A percentile compares a stretch with the other conserved stretches of the same genome.
Evolutionary conservation across 1,140 invertebrate genomes (phyloP).

Genomic region (Aricia agestis): DNA sequence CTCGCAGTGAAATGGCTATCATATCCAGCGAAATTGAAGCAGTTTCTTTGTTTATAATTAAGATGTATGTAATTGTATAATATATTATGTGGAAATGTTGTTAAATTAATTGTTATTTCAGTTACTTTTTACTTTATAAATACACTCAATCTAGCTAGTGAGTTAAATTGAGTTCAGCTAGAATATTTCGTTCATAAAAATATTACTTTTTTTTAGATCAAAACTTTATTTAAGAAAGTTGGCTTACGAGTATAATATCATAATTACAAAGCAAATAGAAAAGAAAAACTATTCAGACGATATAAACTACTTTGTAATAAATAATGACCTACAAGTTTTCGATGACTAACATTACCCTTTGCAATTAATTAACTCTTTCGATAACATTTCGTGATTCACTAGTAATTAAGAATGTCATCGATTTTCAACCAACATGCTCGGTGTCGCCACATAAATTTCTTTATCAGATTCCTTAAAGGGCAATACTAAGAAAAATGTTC

Average conservation of each 20-base stretch:
- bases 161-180: no score
- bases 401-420: slow-evolving; percentile 3
- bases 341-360: neutral
- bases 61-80: neutral
- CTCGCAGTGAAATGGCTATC: neutral
- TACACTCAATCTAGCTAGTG: no score
- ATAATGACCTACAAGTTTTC: neutral
- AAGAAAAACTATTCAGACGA: no score
- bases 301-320: no score
- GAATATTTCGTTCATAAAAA: no score
- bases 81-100: neutral
- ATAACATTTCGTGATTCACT: neutral
- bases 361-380: neutral
- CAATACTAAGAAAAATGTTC: neutral
- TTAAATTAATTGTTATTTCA: no score
- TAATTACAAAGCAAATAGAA: no score
- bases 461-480: slow-evolving; percentile 8
- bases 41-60: neutral
- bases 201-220: no score
- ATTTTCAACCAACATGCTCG: neutral
- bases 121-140: no score
- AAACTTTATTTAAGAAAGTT: no score
- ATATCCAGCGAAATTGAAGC: neutral
- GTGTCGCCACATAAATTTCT: neutral
- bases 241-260: no score